Evolutionary conservation across 2,797 vertebrate species (phyloP), one percentile per base, ranked within the genome.

Genomic region (Coendou prehensilis): DNA sequence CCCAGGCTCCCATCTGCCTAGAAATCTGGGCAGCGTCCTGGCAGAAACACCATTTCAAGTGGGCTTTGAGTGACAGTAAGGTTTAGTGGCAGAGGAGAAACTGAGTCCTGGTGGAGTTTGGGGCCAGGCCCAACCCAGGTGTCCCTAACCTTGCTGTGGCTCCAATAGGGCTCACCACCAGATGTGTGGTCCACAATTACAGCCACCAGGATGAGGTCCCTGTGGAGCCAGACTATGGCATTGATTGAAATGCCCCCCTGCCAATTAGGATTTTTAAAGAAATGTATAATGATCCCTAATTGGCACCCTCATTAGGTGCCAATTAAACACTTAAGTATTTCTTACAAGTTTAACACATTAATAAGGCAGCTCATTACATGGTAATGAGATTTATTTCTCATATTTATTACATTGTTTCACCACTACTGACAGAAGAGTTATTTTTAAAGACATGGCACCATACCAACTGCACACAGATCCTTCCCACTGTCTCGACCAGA

Each of bases 311-410:
- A 97, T 98, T 98, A 97, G 96, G 95, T 97, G 97, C 96, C 97
- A 98, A 98, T 98, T 98, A 98, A 98, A 97, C 96, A 97, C 98
- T 98, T 98, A 98, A 97, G 96, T 95, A 93, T 98, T 98, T 98
- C 97, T 97, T 97, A 97, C 96, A 97, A 97, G 97, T 98, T 98
- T 97, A 98, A 97, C 97, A 96, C 98, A 97, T 97, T 98, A 98
- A 97, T 97, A 98, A 97, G 96, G 96, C 95, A 96, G 92, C 93
- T 97, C 97, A 95, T 98, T 98, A 97, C 96, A 87, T 89, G 93
- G 93, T 93, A 97, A 96, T 11, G 15, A 91, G 93, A 97, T 97
- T 97, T 97, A 97, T 97, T 97, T 97, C 97, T 97, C 94, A 50
- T 97, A 97, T 97, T 97, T 98, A 97, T 97, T 97, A 96, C 59